phyloP scores from a whole-genome alignment of 2,113 vertebrate genomes.

The Hemiprocne comata region DNA sequence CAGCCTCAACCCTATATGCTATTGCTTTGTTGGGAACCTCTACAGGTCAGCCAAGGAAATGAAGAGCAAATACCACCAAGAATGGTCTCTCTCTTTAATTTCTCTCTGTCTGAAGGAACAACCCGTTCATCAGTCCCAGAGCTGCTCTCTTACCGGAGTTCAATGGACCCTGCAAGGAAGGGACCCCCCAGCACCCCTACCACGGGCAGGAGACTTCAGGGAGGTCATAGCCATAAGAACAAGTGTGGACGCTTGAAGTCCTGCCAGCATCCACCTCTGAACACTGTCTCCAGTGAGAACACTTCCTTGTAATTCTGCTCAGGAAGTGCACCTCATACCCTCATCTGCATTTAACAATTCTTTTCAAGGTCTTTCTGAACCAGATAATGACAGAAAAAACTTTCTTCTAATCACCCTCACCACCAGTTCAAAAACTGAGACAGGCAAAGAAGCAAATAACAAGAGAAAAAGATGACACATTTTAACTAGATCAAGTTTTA shows the following conservation, averaged over 20 bases:
- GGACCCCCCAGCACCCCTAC: neutral
- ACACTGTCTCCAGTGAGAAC: conserved; percentile 51
- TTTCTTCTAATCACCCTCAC: neutral
- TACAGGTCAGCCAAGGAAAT: conserved; percentile 88
- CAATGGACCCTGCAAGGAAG: conserved; percentile 4
- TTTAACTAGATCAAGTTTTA: conserved; percentile 32
- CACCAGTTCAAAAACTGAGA: neutral
- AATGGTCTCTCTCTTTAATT: conserved; percentile 81
- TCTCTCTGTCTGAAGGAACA: conserved; percentile 71
- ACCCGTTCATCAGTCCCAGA: conserved; percentile 40
- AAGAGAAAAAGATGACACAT: neutral
- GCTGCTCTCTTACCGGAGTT: conserved; percentile 55
- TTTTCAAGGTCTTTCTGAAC: neutral
- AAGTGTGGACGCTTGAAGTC: conserved; percentile 59
- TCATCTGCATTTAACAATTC: neutral
- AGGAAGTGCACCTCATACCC: neutral
- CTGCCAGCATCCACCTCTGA: conserved; percentile 51
- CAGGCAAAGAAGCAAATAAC: neutral
- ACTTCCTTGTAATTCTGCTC: conserved; percentile 53
- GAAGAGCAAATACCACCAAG: conserved; percentile 86
- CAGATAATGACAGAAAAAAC: neutral
- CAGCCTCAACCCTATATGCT: conserved; percentile 92
- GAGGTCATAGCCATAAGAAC: conserved; percentile 62
- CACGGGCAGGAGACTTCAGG: conserved; percentile 41
- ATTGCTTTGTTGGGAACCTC: conserved; percentile 89